Percentiles rank a stretch among this genome's conserved stretches.
Conservation (phyloP, 2,888 invertebrate species). For the Diaperis boleti region DNA sequence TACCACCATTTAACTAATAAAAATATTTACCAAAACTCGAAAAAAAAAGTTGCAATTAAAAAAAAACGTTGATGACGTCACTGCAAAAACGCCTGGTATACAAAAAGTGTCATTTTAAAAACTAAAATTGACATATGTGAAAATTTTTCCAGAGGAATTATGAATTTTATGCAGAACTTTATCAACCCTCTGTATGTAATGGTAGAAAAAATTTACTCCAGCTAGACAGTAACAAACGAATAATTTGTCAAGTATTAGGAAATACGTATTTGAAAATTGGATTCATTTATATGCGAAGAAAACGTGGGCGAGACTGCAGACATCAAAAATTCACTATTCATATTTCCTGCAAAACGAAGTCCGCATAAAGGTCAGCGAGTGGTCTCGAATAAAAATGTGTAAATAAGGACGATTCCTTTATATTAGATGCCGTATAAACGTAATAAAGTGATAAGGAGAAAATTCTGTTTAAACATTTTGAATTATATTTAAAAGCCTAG, state of each 20-base stretch:
- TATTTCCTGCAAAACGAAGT: slow-evolving; percentile 34
- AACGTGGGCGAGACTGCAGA: slow-evolving; percentile 19
- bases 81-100: too few relatives aligned
- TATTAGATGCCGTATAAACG: slow-evolving; percentile 41
- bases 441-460: slow-evolving; percentile 3
- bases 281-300: slow-evolving; percentile 34
- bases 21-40: too few relatives aligned
- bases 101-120: too few relatives aligned
- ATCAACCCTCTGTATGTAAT: not conserved
- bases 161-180: too few relatives aligned
- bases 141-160: too few relatives aligned
- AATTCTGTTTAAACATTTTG: not conserved
- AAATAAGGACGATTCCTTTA: slow-evolving; percentile 43
- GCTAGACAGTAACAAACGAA: not conserved
- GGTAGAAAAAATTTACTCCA: not conserved
- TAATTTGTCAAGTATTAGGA: slow-evolving; percentile 14
- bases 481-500: not conserved
- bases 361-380: slow-evolving; percentile 41
- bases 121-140: too few relatives aligned
- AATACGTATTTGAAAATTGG: slow-evolving; percentile 26
- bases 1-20: too few relatives aligned
- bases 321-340: slow-evolving; percentile 45
- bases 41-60: too few relatives aligned
- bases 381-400: slow-evolving; percentile 43
- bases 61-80: too few relatives aligned